A percentile compares a stretch with the other conserved stretches of the same genome.
Evolutionary conservation across 1,140 invertebrate species (phyloP).

Genomic region (Leguminivora glycinivorella): DNA sequence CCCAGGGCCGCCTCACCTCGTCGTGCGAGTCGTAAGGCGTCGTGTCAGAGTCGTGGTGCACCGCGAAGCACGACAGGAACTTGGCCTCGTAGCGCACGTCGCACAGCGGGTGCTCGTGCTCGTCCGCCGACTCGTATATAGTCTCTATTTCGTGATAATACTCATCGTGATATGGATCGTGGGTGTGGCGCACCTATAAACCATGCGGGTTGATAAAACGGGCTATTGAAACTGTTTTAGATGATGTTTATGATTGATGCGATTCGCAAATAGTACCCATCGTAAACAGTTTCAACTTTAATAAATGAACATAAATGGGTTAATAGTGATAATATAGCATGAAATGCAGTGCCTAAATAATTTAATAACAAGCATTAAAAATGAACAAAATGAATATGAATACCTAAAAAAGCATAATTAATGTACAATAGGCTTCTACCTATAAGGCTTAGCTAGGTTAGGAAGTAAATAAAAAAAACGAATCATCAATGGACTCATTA

Average conservation of each 20-base stretch:
- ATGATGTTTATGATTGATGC: neutral
- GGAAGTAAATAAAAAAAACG: neutral
- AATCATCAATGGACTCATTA: neutral
- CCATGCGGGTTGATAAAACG: conserved; percentile 19
- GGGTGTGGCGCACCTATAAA: conserved; percentile 40
- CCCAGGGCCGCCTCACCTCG: conserved; percentile 58
- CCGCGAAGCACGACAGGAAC: conserved; percentile 51
- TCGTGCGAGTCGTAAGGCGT: conserved; percentile 48
- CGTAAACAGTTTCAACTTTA: neutral
- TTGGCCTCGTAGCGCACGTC: conserved; percentile 54
- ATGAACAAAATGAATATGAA: neutral
- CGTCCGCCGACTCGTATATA: conserved; percentile 58
- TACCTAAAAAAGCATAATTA: no score
- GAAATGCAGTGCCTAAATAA: neutral
- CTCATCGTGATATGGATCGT: conserved; percentile 45
- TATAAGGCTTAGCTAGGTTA: neutral
- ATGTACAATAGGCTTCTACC: neutral
- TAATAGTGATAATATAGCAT: neutral
- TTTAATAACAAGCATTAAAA: neutral
- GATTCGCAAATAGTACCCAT: neutral
- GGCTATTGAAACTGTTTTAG: neutral
- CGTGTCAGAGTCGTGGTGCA: conserved; percentile 47
- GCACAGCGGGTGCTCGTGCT: conserved; percentile 46
- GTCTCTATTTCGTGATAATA: conserved; percentile 64
- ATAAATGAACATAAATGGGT: neutral